Evolutionary conservation across 2,113 vertebrate species (phyloP).

Genomic region (Antechinus flavipes): DNA sequence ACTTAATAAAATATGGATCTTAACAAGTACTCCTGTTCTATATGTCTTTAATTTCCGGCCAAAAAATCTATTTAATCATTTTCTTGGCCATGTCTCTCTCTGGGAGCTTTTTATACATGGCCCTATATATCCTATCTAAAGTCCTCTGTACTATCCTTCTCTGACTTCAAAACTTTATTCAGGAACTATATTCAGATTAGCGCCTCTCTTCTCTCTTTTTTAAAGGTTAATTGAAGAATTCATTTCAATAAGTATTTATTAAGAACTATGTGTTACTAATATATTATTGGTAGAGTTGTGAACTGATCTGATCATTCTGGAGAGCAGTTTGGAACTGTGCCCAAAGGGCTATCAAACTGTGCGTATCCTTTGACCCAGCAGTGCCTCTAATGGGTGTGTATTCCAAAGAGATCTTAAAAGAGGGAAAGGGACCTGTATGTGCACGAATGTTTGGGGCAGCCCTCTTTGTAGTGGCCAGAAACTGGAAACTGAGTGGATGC

Average conservation of each 20-base stretch:
- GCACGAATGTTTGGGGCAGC: too few species aligned
- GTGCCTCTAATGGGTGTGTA: too few species aligned
- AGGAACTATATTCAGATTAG: conserved; percentile 7
- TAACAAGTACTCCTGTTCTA: neutral
- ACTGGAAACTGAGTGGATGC: too few species aligned
- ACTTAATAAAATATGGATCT: neutral
- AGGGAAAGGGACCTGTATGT: too few species aligned
- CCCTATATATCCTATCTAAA: neutral
- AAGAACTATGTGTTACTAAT: neutral
- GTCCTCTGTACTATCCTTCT: neutral
- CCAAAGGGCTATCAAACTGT: too few species aligned
- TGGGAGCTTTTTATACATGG: neutral
- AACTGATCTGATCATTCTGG: too few species aligned
- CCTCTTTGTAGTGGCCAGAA: too few species aligned
- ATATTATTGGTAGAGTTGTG: too few species aligned
- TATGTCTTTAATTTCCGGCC: neutral
- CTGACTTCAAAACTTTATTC: conserved; percentile 47
- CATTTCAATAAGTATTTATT: conserved; percentile 24
- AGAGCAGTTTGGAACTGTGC: too few species aligned
- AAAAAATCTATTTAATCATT: neutral
- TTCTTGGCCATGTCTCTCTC: neutral
- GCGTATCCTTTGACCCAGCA: too few species aligned
- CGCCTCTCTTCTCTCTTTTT: neutral
- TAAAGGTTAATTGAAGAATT: neutral
- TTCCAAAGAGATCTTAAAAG: too few species aligned